phyloP scores from a whole-genome alignment of 2,888 invertebrate genomes.

The Marasmarcha lunaedactyla region DNA sequence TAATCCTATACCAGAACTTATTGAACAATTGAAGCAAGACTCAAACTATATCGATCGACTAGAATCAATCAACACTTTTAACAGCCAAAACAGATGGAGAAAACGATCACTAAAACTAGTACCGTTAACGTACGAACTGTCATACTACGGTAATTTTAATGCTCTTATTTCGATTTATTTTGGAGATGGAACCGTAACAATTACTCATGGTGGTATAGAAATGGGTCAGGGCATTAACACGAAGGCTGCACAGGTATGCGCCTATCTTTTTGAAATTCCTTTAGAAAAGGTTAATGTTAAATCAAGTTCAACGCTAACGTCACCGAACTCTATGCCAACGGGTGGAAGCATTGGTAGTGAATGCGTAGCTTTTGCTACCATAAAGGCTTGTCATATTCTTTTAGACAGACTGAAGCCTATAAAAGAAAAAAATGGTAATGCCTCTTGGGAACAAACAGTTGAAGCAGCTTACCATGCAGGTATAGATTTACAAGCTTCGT shows the following conservation, averaged over 20 bases:
- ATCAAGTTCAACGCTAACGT: conserved; percentile 68
- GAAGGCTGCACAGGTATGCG: conserved; percentile 82
- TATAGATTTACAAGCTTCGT: conserved; percentile 72
- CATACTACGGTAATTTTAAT: conserved; percentile 65
- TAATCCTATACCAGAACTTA: conserved; percentile 53
- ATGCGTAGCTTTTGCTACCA: conserved; percentile 65
- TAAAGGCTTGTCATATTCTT: conserved; percentile 75
- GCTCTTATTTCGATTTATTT: conserved; percentile 75
- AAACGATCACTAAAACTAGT: conserved; percentile 77
- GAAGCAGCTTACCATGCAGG: conserved; percentile 58
- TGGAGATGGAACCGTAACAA: conserved; percentile 76
- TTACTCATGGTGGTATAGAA: conserved; percentile 78
- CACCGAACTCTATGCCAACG: conserved; percentile 73
- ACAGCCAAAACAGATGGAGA: conserved; percentile 79
- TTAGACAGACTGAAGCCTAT: conserved; percentile 71
- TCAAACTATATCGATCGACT: conserved; percentile 61
- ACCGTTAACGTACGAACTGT: conserved; percentile 75
- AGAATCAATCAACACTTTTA: conserved; percentile 59
- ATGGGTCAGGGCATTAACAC: conserved; percentile 87
- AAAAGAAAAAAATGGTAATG: conserved; percentile 56
- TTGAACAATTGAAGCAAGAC: conserved; percentile 63
- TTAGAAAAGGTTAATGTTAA: conserved; percentile 74
- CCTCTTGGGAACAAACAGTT: conserved; percentile 71
- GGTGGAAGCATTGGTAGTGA: conserved; percentile 79
- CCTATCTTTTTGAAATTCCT: conserved; percentile 76